These are phyloP conservation scores for Terrapene triunguis DNA, from an alignment of 2,113 vertebrate genomes.

Conservation along the genomic window DNA sequence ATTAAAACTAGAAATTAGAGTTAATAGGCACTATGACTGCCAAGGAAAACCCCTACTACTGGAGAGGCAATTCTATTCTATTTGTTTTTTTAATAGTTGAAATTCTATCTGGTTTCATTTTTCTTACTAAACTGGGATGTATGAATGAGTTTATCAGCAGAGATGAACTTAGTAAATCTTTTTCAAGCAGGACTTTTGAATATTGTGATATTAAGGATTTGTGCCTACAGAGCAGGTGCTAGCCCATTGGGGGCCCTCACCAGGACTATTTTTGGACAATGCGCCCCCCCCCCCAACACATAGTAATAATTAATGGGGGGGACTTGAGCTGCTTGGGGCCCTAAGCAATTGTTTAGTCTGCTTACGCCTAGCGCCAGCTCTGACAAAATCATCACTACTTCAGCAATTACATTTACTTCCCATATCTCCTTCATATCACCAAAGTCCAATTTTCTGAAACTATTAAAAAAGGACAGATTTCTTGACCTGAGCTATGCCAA, in stretches of 20 bases:
- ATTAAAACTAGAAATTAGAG: background rate
- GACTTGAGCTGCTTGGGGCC: background rate
- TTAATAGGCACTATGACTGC: background rate
- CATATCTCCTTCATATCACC: slow-evolving; percentile 14
- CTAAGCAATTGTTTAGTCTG: background rate
- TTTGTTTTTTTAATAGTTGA: background rate
- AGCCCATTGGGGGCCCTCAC: too few species aligned
- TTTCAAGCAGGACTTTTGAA: slow-evolving; percentile 1
- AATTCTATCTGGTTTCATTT: background rate
- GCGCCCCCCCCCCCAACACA: too few species aligned
- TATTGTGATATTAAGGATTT: background rate
- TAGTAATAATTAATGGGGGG: background rate
- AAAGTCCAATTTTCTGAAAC: slow-evolving; percentile 21
- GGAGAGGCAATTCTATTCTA: background rate
- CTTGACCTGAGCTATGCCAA: background rate
- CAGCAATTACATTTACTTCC: slow-evolving; percentile 30
- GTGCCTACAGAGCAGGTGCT: background rate
- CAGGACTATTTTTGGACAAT: too few species aligned
- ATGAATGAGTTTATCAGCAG: background rate
- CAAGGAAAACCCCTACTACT: background rate
- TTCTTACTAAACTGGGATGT: background rate
- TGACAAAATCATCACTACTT: slow-evolving; percentile 1
- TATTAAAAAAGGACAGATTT: background rate
- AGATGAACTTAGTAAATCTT: background rate
- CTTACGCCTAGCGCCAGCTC: background rate